Evolutionary conservation across 92 coral and sea anemone genomes (phyloP), one percentile per base, ranked within the genome.

Genomic region (Phenganax stokvisi): DNA sequence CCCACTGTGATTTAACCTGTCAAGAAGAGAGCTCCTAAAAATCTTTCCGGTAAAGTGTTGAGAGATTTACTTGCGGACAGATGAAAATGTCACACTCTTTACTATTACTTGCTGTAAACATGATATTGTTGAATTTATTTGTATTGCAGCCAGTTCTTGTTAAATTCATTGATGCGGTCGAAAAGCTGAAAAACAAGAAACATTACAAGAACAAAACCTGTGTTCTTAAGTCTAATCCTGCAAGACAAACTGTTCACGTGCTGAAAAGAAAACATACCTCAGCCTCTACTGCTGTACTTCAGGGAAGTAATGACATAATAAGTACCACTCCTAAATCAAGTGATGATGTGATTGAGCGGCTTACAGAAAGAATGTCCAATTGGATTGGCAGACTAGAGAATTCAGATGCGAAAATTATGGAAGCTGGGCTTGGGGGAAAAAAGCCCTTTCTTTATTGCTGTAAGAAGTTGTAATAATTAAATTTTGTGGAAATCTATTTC

Each of bases 321-420:
- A 17, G 67, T 61, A 17, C 29, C 67, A 61, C 1, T 61, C 25
- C 67, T 61, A 0, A 61, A 15, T 13, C 67, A 0, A 61, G 17
- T 61, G 12, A 61, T 61, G 67, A 9, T 37, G 0, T 37, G 9
- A 61, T 61, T 0, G 0, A 61, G 67, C 0, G 29, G 9, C 67
- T 61, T 61, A 61, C 67, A 61, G 67, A 61, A 61, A 61, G 67
- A 61, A 17, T 61, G 67, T 17, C 25, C 20, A 61, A 61, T 17
- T 61, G 67, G 67, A 1, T 61, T 1, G 67, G 67, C 9, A 61
- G 0, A 17, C 25, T 0, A 61, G 67, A 61, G 67, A 9, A 61
- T 13, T 0, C 29, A 13, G 25, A 61, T 61, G 25, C 12, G 0
- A 17, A 13, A 37, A 37, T 13, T 28, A 0, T 61, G 25, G 29